Percentiles rank a stretch among this genome's conserved stretches.
These are phyloP conservation scores for Temnopleurus reevesii DNA, from an alignment of 53 echinoderm and acorn worm genomes.

Conservation along the genomic window DNA sequence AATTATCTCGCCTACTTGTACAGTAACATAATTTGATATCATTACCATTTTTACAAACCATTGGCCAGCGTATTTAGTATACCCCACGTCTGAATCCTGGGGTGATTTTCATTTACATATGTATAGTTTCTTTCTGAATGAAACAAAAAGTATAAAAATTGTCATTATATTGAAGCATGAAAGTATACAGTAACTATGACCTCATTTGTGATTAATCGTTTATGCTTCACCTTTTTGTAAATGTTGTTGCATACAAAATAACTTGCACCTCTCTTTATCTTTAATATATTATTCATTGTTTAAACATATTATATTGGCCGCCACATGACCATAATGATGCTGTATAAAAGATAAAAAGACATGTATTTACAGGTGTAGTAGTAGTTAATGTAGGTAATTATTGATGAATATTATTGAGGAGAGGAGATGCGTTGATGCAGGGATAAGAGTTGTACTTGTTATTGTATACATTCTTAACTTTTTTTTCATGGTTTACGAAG, in stretches of 20 bases:
- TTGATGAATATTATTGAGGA: neutral
- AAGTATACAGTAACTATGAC: neutral
- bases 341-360: neutral
- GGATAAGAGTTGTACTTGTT: slow-evolving; percentile 26
- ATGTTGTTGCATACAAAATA: neutral
- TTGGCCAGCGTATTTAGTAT: too few species aligned
- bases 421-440: slow-evolving; percentile 8
- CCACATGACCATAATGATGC: neutral
- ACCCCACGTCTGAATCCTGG: too few species aligned
- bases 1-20: too few species aligned
- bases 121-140: too few species aligned
- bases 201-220: neutral
- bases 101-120: too few species aligned
- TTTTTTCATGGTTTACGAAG: slow-evolving; percentile 8
- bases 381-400: slow-evolving; percentile 19
- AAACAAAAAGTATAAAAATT: too few species aligned
- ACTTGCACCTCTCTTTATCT: neutral
- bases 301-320: neutral
- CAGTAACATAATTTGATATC: too few species aligned
- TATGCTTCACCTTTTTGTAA: neutral
- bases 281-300: slow-evolving; percentile 13
- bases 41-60: too few species aligned
- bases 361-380: neutral
- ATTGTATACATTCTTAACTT: slow-evolving; percentile 6
- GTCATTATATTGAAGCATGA: too few species aligned